These are phyloP conservation scores for Vireo altiloquus DNA, from an alignment of 2,113 vertebrate genomes.

Conservation along the genomic window DNA sequence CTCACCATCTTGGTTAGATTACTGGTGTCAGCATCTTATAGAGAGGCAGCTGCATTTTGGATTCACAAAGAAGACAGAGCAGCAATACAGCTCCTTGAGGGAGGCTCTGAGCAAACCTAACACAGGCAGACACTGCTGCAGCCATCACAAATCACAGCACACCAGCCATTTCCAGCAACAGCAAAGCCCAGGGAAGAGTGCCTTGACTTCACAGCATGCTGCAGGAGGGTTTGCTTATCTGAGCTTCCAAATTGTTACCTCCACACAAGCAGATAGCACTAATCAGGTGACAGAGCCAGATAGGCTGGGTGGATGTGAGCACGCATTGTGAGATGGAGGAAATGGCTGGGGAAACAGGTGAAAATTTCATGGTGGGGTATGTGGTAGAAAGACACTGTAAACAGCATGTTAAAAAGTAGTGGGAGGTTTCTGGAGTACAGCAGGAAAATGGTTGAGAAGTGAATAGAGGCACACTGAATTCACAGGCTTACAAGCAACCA, in stretches of 20 bases:
- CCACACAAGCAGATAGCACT: background rate
- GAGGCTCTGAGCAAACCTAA: background rate
- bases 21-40: background rate
- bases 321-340: background rate
- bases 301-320: background rate
- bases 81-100: background rate
- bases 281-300: background rate
- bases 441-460: background rate
- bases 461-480: background rate
- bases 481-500: background rate
- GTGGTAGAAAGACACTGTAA: background rate
- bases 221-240: background rate
- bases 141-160: background rate
- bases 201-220: background rate
- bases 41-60: background rate
- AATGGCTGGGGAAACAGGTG: background rate
- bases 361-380: background rate
- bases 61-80: background rate
- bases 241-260: background rate
- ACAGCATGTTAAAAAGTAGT: background rate
- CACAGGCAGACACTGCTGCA: accelerated
- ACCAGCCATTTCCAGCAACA: background rate
- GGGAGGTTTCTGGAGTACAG: background rate
- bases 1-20: background rate
- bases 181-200: background rate